These are phyloP conservation scores for Polypterus senegalus DNA, from an alignment of 2,113 vertebrate genomes.

Conservation along the genomic window DNA sequence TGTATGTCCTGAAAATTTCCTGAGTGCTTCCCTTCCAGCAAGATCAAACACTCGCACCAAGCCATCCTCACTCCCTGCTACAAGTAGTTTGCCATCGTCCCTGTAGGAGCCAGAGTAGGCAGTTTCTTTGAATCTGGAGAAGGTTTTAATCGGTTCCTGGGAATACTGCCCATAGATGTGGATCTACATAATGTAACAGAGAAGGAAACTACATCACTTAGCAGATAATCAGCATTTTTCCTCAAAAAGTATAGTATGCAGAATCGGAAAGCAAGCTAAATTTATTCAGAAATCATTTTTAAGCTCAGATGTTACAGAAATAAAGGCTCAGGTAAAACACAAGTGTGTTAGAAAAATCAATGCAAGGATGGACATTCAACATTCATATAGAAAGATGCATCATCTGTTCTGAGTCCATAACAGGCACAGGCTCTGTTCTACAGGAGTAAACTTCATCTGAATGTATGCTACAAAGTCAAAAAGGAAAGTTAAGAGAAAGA, in stretches of 20 bases:
- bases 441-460: too few relatives aligned
- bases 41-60: conserved; percentile 73
- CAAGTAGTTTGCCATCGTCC: conserved; percentile 75
- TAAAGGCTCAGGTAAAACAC: too few relatives aligned
- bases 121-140: conserved; percentile 77
- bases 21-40: conserved; percentile 64
- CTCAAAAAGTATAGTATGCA: not conserved
- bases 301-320: not conserved
- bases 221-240: not conserved
- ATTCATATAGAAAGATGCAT: too few relatives aligned
- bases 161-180: conserved; percentile 85
- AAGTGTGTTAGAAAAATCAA: too few relatives aligned
- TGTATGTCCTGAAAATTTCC: conserved; percentile 73
- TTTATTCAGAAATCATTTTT: not conserved
- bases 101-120: conserved; percentile 78
- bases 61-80: conserved; percentile 78
- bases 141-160: conserved; percentile 78
- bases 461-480: not conserved
- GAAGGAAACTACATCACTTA: not conserved
- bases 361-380: not conserved
- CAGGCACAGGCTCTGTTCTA: too few relatives aligned
- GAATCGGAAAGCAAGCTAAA: not conserved
- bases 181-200: conserved; percentile 45
- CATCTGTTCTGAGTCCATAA: too few relatives aligned
- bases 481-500: conserved; percentile 6